Evolutionary conservation across 2,797 vertebrate genomes (phyloP).

Genomic region (Sebastes melanostomus): DNA sequence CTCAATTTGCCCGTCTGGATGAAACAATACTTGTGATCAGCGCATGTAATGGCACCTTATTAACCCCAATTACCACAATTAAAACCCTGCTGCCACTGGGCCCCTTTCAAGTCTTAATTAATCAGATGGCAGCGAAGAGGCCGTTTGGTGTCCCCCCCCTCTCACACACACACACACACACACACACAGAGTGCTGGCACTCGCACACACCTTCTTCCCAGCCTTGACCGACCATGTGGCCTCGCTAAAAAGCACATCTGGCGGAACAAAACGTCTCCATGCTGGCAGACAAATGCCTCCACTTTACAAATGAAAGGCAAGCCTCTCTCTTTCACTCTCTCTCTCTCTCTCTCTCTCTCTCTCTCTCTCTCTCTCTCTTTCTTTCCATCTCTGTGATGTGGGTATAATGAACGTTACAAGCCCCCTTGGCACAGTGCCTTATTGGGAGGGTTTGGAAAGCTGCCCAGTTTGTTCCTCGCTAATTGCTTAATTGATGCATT

Average conservation of each 20-base stretch:
- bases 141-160: constrained; percentile 50
- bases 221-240: constrained; percentile 83
- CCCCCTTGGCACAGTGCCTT: constrained; percentile 87
- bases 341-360: constrained; percentile 39
- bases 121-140: constrained; percentile 84
- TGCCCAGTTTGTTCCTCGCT: constrained; percentile 87
- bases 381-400: constrained; percentile 80
- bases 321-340: constrained; percentile 50
- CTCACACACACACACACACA: constrained; percentile 26
- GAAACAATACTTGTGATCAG: constrained; percentile 88
- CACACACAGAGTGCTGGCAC: constrained; percentile 39
- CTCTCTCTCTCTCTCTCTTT: constrained; percentile 41
- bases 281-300: constrained; percentile 84
- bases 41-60: constrained; percentile 86
- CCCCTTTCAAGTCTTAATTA: constrained; percentile 87
- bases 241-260: constrained; percentile 84
- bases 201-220: constrained; percentile 69
- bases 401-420: constrained; percentile 86
- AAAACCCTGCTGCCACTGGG: constrained; percentile 85
- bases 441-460: constrained; percentile 85
- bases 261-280: constrained; percentile 80
- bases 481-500: constrained; percentile 91
- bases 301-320: constrained; percentile 83
- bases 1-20: constrained; percentile 85
- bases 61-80: constrained; percentile 89